A percentile compares a stretch with the other conserved stretches of the same genome.
phyloP scores from a whole-genome alignment of 2,797 vertebrate species.

The Micromesistius poutassou region DNA sequence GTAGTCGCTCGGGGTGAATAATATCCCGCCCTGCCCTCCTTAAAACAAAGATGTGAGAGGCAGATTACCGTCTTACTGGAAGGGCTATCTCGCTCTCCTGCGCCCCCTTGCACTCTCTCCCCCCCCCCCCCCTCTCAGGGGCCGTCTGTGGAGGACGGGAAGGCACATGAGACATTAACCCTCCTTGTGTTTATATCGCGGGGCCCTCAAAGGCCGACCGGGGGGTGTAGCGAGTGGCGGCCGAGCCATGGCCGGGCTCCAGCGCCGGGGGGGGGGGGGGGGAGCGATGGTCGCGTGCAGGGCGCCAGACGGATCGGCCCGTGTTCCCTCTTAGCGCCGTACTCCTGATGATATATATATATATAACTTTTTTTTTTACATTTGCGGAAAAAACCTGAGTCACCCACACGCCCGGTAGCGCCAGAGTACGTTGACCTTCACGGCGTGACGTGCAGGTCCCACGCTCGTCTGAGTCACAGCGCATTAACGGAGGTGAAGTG shows the following conservation, averaged over 20 bases:
- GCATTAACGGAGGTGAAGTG: slow-evolving; percentile 41
- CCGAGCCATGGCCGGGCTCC: slow-evolving; percentile 51
- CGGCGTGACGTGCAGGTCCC: slow-evolving; percentile 45
- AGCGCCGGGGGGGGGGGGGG: too few species aligned
- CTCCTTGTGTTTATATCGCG: slow-evolving; percentile 67
- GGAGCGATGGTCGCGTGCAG: slow-evolving; percentile 60
- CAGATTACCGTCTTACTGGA: slow-evolving; percentile 46
- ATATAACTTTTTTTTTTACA: too few species aligned
- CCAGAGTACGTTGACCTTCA: slow-evolving; percentile 59
- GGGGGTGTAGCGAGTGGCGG: slow-evolving; percentile 49
- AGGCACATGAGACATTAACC: slow-evolving; percentile 65
- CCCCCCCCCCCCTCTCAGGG: slow-evolving; percentile 40
- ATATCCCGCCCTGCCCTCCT: slow-evolving; percentile 48
- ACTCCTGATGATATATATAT: neutral
- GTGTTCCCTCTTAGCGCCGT: slow-evolving; percentile 8
- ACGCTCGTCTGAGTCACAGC: slow-evolving; percentile 60
- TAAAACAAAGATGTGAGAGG: slow-evolving; percentile 61
- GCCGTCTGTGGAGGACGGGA: slow-evolving; percentile 56
- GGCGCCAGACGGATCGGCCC: slow-evolving; percentile 35
- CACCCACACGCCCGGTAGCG: slow-evolving; percentile 44
- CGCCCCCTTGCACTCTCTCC: neutral
- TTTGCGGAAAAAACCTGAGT: slow-evolving; percentile 58
- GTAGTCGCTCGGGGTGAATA: slow-evolving; percentile 53
- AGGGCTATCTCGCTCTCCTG: neutral
- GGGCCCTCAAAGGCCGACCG: slow-evolving; percentile 62